Percentiles rank a stretch among this genome's conserved stretches.
Conservation (phyloP, 2,888 invertebrate genomes). For the Parthenolecanium corni region DNA sequence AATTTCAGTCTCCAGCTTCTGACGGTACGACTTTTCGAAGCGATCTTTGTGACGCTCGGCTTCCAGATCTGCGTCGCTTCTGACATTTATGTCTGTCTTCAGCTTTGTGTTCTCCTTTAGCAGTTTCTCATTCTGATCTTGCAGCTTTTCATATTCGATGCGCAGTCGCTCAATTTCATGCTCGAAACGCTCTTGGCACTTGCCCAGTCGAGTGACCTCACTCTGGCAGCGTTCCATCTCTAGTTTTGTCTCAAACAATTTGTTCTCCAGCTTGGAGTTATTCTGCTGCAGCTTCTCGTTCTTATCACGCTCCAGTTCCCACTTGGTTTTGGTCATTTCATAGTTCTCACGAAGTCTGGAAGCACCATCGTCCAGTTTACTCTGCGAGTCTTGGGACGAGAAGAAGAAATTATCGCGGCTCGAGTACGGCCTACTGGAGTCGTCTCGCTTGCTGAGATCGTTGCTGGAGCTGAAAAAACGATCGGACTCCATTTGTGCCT, state of each 20-base stretch:
- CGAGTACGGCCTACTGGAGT: conserved; percentile 47
- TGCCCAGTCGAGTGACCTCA: conserved; percentile 61
- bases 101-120: conserved; percentile 66
- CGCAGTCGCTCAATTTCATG: conserved; percentile 69
- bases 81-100: conserved; percentile 39
- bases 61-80: conserved; percentile 50
- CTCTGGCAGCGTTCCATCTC: conserved; percentile 68
- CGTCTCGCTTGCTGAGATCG: conserved; percentile 66
- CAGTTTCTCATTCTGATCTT: conserved; percentile 76
- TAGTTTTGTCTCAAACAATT: conserved; percentile 64
- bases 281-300: conserved; percentile 64
- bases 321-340: conserved; percentile 67
- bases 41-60: conserved; percentile 74
- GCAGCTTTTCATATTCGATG: conserved; percentile 78
- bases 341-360: conserved; percentile 37
- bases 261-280: conserved; percentile 61
- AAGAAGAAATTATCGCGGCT: conserved; percentile 44
- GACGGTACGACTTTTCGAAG: conserved; percentile 70
- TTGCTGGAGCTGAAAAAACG: conserved; percentile 55
- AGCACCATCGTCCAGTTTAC: conserved; percentile 47
- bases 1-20: conserved; percentile 73
- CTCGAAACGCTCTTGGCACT: conserved; percentile 66
- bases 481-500: conserved; percentile 66
- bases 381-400: conserved; percentile 51
- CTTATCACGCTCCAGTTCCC: conserved; percentile 51